Conservation (phyloP, 2,113 vertebrate genomes). For the Boulengeromyrus knoepffleri region DNA sequence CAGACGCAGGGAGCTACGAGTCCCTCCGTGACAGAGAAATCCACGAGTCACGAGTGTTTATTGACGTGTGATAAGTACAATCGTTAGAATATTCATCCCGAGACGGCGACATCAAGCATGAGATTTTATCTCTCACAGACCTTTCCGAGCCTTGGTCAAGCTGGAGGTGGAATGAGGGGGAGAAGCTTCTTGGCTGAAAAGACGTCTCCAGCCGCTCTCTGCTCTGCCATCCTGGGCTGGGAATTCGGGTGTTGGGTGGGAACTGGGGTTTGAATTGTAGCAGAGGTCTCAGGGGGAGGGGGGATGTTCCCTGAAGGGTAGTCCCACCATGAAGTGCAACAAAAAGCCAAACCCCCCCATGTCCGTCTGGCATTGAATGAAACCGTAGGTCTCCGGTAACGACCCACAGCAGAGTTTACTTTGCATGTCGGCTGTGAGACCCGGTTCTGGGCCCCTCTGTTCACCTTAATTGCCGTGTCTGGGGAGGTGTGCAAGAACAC, state of each 20-base stretch:
- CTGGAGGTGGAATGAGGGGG: neutral
- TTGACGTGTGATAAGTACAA: neutral
- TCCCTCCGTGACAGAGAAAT: neutral
- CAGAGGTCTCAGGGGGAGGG: neutral
- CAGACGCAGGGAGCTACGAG: neutral
- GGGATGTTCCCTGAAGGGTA: neutral
- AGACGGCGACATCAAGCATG: neutral
- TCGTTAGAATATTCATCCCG: neutral
- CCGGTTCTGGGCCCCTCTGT: neutral
- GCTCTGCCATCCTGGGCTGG: neutral
- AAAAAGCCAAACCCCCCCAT: too few species aligned
- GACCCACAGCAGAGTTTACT: neutral
- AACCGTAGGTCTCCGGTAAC: neutral
- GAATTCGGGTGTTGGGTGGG: neutral
- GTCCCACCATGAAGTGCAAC: neutral
- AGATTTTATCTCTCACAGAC: neutral
- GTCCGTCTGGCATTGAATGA: neutral
- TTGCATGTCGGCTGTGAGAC: neutral
- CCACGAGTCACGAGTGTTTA: neutral
- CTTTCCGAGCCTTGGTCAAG: neutral
- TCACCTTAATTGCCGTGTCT: neutral
- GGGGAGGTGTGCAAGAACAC: neutral
- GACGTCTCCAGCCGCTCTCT: neutral
- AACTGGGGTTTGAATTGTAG: neutral
- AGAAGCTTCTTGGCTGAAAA: neutral